Evolutionary conservation across 2,797 vertebrate species (phyloP).

Genomic region (Aplochiton taeniatus): DNA sequence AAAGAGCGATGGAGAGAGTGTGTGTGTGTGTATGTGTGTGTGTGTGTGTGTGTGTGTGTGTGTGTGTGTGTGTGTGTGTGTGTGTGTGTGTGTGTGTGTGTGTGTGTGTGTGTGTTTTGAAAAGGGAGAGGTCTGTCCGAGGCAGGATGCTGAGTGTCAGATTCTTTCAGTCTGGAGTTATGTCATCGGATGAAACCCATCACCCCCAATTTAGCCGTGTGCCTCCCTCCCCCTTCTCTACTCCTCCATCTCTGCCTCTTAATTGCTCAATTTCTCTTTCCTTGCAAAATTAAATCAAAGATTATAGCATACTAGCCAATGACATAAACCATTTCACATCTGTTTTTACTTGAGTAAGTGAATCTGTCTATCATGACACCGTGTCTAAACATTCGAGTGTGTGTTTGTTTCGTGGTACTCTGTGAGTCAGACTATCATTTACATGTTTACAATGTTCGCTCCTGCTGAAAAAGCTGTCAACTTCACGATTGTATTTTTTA

Average conservation of each 20-base stretch:
- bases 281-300: not conserved
- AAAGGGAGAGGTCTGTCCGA: not conserved
- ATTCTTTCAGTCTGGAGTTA: constrained; percentile 9
- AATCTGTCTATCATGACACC: no score
- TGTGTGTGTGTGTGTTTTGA: not conserved
- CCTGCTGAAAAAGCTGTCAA: no score
- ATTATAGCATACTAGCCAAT: no score
- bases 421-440: no score
- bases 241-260: not conserved
- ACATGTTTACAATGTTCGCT: no score
- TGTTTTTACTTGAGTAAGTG: no score
- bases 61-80: not conserved
- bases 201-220: not conserved
- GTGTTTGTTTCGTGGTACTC: no score
- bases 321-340: no score
- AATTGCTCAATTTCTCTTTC: not conserved
- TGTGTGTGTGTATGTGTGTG: constrained; percentile 1
- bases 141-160: constrained; percentile 4
- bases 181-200: constrained; percentile 11
- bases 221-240: not conserved
- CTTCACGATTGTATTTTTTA: no score
- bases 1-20: no score
- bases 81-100: constrained; percentile 4
- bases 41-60: constrained; percentile 1
- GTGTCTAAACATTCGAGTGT: no score